A percentile compares a stretch with the other conserved stretches of the same genome.
phyloP scores from a whole-genome alignment of 1,140 invertebrate species.

The Diabrotica virgifera region DNA sequence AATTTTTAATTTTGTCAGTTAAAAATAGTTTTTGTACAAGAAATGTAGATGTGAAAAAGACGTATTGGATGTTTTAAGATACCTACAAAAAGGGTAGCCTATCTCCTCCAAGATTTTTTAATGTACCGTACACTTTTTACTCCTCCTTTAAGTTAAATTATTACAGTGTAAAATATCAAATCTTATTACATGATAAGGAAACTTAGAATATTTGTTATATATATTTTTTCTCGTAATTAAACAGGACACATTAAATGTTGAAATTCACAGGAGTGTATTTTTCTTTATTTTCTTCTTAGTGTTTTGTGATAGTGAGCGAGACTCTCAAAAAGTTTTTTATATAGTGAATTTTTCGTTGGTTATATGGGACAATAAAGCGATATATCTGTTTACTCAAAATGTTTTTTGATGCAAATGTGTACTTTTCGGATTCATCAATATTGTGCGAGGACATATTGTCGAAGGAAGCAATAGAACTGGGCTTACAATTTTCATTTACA shows the following conservation, averaged over 20 bases:
- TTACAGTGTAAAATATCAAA: background rate
- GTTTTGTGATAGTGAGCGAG: conserved; percentile 1
- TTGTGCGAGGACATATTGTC: background rate
- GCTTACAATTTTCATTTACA: background rate
- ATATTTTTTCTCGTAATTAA: conserved; percentile 3
- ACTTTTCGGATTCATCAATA: background rate
- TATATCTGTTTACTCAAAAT: background rate
- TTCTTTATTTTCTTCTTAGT: background rate
- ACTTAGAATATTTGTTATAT: background rate
- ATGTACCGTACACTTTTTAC: conserved; percentile 2
- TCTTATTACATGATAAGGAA: background rate
- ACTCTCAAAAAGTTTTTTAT: background rate
- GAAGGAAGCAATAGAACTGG: background rate
- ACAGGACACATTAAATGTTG: conserved; percentile 1
- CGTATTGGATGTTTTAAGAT: too few relatives aligned
- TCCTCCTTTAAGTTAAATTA: background rate
- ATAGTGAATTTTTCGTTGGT: background rate
- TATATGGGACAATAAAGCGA: conserved; percentile 1
- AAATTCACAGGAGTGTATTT: background rate
- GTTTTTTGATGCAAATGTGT: background rate
- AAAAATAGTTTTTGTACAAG: too few relatives aligned
- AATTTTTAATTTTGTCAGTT: too few relatives aligned
- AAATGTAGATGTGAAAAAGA: too few relatives aligned
- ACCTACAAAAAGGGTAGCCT: background rate
- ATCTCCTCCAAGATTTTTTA: conserved; percentile 2